Conservation (phyloP, 2,888 invertebrate genomes). For the Metacarcinus magister region DNA sequence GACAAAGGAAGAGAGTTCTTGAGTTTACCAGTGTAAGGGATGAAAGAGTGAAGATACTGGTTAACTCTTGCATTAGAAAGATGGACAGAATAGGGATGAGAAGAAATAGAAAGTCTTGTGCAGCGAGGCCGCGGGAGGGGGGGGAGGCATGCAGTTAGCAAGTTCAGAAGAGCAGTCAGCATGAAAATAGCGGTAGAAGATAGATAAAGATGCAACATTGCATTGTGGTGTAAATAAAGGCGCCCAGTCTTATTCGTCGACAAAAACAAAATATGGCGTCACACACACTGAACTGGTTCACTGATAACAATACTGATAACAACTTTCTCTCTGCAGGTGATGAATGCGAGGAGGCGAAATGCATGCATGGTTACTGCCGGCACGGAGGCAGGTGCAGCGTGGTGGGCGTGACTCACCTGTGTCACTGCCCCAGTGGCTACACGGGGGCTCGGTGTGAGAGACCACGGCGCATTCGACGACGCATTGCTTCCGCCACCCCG, state of each 20-base stretch:
- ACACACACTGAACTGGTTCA: background rate
- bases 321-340: constrained; percentile 66
- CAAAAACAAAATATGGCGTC: background rate
- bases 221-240: too few species aligned
- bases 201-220: too few species aligned
- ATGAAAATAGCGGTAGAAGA: too few species aligned
- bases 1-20: too few species aligned
- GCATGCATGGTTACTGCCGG: constrained; percentile 78
- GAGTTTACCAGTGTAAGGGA: too few species aligned
- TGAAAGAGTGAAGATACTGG: too few species aligned
- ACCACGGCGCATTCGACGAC: background rate
- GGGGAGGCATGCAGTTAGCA: too few species aligned
- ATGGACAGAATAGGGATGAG: too few species aligned
- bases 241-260: background rate
- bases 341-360: constrained; percentile 77
- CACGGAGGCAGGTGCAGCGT: constrained; percentile 70
- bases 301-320: background rate
- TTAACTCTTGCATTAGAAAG: too few species aligned
- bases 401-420: constrained; percentile 64
- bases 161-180: too few species aligned
- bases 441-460: constrained; percentile 68
- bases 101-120: too few species aligned
- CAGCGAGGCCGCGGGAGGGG: too few species aligned
- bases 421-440: constrained; percentile 67
- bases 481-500: background rate